phyloP scores from a whole-genome alignment of 1,140 invertebrate genomes.

The Adelges cooleyi region DNA sequence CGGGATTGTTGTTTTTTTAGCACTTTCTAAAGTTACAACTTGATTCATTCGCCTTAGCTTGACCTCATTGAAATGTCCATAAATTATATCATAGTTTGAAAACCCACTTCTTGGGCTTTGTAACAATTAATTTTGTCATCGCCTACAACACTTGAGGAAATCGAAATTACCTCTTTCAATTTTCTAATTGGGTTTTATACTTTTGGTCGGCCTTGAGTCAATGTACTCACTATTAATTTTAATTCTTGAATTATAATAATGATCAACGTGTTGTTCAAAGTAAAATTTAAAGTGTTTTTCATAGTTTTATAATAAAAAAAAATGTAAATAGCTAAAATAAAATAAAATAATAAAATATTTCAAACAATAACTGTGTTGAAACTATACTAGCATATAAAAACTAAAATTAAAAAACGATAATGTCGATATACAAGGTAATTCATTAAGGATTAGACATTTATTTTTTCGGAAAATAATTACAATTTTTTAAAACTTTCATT shows the following conservation, averaged over 20 bases:
- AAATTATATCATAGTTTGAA: slow-evolving; percentile 34
- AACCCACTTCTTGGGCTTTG: slow-evolving; percentile 37
- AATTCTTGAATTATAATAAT: slow-evolving; percentile 36
- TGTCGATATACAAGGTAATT: too few relatives aligned
- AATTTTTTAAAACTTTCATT: too few relatives aligned
- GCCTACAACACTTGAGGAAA: slow-evolving; percentile 38
- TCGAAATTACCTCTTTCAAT: slow-evolving; percentile 35
- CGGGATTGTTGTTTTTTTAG: background rate
- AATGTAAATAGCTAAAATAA: too few relatives aligned
- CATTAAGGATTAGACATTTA: too few relatives aligned
- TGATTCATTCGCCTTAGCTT: background rate
- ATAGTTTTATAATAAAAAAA: too few relatives aligned
- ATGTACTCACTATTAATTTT: slow-evolving; percentile 37
- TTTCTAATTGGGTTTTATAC: slow-evolving; percentile 36
- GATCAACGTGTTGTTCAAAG: slow-evolving; percentile 40
- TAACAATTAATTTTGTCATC: slow-evolving; percentile 38
- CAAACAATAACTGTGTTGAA: too few relatives aligned
- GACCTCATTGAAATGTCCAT: background rate
- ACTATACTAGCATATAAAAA: too few relatives aligned
- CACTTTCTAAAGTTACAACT: background rate
- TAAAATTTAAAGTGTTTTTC: slow-evolving; percentile 35
- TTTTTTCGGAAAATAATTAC: too few relatives aligned
- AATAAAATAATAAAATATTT: too few relatives aligned
- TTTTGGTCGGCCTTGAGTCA: slow-evolving; percentile 37
- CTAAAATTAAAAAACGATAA: too few relatives aligned